These are phyloP conservation scores for Hippocampus mohnikei DNA, from an alignment of 2,113 vertebrate genomes.

Conservation along the genomic window DNA sequence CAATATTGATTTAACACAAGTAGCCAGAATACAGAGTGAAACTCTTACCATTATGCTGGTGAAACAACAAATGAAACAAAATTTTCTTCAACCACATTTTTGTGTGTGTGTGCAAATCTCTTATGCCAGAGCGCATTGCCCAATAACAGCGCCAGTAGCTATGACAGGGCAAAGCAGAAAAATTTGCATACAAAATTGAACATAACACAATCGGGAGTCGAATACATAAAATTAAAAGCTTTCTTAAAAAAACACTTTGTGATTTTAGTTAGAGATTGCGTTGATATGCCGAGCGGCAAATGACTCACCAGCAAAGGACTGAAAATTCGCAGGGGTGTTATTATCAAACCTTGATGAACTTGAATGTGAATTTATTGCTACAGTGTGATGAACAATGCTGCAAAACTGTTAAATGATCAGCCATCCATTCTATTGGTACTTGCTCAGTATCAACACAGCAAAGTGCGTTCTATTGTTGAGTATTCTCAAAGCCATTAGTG, in stretches of 20 bases:
- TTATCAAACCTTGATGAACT: neutral
- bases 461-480: conserved; percentile 9
- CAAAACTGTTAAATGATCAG: neutral
- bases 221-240: neutral
- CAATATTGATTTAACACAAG: conserved; percentile 17
- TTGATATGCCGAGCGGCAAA: neutral
- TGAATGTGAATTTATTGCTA: neutral
- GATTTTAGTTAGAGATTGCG: neutral
- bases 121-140: neutral
- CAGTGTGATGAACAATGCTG: neutral
- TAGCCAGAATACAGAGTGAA: conserved; percentile 21
- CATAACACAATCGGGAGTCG: neutral
- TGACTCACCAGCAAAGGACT: neutral
- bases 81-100: too few species aligned
- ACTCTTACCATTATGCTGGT: neutral
- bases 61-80: too few species aligned
- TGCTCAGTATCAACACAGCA: neutral
- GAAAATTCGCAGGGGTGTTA: neutral
- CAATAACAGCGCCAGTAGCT: neutral
- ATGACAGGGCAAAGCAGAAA: neutral
- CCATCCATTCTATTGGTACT: conserved; percentile 6
- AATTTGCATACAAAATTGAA: neutral
- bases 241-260: neutral
- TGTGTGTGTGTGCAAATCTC: neutral
- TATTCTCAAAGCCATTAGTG: conserved; percentile 6